Evolutionary conservation across 2,113 vertebrate genomes (phyloP), one percentile per base, ranked within the genome.

Genomic region (Megaceryle maxima): DNA sequence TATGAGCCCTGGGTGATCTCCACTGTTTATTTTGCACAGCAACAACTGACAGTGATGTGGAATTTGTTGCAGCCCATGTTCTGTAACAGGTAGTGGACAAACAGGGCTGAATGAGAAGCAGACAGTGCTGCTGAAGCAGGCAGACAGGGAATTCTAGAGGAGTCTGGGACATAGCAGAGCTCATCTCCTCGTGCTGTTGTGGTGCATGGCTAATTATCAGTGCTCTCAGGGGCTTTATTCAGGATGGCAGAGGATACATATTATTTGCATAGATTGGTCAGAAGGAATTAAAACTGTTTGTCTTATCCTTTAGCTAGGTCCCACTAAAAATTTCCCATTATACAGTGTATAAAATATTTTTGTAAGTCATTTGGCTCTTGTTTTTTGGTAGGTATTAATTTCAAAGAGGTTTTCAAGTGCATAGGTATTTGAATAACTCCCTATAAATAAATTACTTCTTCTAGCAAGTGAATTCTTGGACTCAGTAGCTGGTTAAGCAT

Each of bases 201-300:
- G 56, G 44, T 17, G 46, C 83, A 10, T 64, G 81, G 73, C 69
- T 90, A 35, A 86, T 95, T 74, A 62, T 44, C 56, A 25, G 56
- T 17, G 24, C 83, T 94, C 74, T 83, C 83, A 2, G 37, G 70
- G 73, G 69, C 7, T 81, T 84, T 81, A 66, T 60, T 86, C 79
- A 7, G 73, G 66, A 28, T 82, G 94, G 21, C 88, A 89, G 80
- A 85, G 62, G 53, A 79, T 53, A 75, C 33, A 24, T 48, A 31
- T 41, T 81, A 78, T 97, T 96, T 96, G 91, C 95, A 96, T 85
- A 96, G 86, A 39, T 41, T 26, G 89, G 81, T 89, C 74, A 82
- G 88, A 76, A 90, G 82, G 87, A 95, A 96, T 94, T 94, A 92
- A 87, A 95, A 62, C 31, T 82, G 77, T 96, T 93, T 95, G 57